Evolutionary conservation across 2,888 invertebrate species (phyloP), one percentile per base, ranked within the genome.

Genomic region (Strigamia maritima): DNA sequence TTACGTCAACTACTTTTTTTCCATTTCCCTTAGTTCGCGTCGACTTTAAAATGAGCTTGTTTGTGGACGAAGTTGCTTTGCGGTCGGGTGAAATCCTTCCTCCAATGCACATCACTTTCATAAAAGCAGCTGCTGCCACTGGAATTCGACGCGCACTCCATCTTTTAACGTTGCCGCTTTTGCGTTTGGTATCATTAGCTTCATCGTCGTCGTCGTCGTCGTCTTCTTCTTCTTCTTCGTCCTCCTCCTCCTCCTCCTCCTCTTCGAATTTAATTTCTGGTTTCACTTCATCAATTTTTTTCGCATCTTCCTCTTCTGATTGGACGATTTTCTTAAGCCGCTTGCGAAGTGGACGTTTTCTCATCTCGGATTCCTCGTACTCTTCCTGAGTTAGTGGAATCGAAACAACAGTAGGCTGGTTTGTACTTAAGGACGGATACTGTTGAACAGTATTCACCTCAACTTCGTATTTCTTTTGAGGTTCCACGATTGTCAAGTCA

Each of bases 91-190:
- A 70, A 38, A 78, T 78, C 35, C 78, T 65, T 8, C 78, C 74
- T 22, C 78, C 74, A 38, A 78, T 65, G 28, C 74, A 28, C 78
- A 78, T 78, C 19, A 78, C 78, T 26, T 78, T 78, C 78, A 78
- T 78, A 24, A 65, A 78, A 2, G 78, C 74, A 19, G 78, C 65
- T 14, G 78, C 78, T 16, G 78, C 78, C 8, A 31, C 31, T 31
- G 78, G 78, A 24, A 78, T 22, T 38, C 74, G 65, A 1, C 78
- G 28, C 16, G 78, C 65, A 16, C 31, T 35, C 78, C 78, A 78
- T 24, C 38, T 26, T 38, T 78, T 78, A 2, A 24, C 60, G 24
- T 60, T 60, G 10, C 60, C 60, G 8, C 24, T 60, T 19, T 60
- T 60, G 19, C 22, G 4, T 19, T 60, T 60, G 3, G 60, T 26